Evolutionary conservation across 2,113 vertebrate genomes (phyloP).

Genomic region (Tragulus kanchil): DNA sequence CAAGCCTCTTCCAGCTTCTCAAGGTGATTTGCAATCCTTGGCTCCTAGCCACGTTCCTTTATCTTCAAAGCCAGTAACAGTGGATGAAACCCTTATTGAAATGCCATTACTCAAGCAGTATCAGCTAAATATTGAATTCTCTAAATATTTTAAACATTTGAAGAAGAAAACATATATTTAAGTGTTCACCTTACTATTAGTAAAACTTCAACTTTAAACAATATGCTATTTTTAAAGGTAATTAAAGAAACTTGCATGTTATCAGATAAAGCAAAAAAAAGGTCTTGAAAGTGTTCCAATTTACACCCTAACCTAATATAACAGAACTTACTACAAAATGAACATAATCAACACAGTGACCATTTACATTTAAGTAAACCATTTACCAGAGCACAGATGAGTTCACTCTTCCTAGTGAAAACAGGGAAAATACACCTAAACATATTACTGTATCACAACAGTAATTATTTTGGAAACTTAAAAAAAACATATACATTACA

Average conservation of each 20-base stretch:
- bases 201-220: background rate
- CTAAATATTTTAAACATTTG: slow-evolving; percentile 31
- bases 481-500: background rate
- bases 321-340: background rate
- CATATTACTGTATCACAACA: background rate
- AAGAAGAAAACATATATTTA: background rate
- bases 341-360: background rate
- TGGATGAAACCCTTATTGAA: too few relatives aligned
- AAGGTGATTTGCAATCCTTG: background rate
- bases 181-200: slow-evolving; percentile 17
- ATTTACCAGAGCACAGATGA: background rate
- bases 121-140: background rate
- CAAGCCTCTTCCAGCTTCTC: background rate
- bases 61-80: background rate
- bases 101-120: background rate
- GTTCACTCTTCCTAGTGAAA: background rate
- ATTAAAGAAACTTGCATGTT: background rate
- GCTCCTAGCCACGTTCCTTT: background rate
- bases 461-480: background rate
- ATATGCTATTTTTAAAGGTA: background rate
- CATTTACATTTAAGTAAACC: background rate
- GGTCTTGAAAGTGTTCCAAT: background rate
- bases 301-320: background rate
- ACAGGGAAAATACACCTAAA: background rate
- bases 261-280: background rate